Percentiles rank a stretch among this genome's conserved stretches.
phyloP scores from a whole-genome alignment of 2,888 invertebrate species.

The Sepiola atlantica region DNA sequence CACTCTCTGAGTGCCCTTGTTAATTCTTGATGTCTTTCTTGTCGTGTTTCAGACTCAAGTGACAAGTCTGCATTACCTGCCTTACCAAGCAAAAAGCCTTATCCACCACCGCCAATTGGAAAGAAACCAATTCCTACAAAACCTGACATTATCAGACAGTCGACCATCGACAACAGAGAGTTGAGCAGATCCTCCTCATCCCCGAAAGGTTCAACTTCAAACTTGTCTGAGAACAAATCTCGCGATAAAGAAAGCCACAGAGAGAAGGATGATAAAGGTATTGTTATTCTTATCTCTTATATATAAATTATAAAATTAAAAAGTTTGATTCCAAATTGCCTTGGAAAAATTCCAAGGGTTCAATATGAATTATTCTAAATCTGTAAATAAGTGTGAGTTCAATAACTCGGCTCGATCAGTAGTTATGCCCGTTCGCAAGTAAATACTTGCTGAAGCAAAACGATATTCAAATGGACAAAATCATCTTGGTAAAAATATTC shows the following conservation, averaged over 20 bases:
- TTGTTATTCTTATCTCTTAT: too few relatives aligned
- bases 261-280: constrained; percentile 40
- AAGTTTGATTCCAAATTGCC: too few relatives aligned
- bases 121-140: constrained; percentile 66
- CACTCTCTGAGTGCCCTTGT: too few relatives aligned
- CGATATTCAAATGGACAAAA: too few relatives aligned
- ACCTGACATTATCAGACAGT: constrained; percentile 53
- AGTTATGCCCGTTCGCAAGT: too few relatives aligned
- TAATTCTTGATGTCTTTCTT: not conserved
- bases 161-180: constrained; percentile 36
- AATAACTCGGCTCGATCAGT: too few relatives aligned
- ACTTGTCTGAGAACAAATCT: constrained; percentile 38
- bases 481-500: too few relatives aligned
- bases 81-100: constrained; percentile 61
- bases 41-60: constrained; percentile 50
- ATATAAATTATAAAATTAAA: too few relatives aligned
- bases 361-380: too few relatives aligned
- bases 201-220: constrained; percentile 37
- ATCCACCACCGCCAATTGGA: constrained; percentile 70
- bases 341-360: too few relatives aligned
- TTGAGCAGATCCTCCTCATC: constrained; percentile 37
- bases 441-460: too few relatives aligned
- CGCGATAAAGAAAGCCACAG: constrained; percentile 24
- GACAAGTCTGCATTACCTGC: constrained; percentile 54
- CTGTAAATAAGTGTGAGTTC: too few relatives aligned